Percentiles rank a stretch among this genome's conserved stretches.
Evolutionary conservation across 2,797 vertebrate species (phyloP).

Genomic region (Coracias cyanogaster): DNA sequence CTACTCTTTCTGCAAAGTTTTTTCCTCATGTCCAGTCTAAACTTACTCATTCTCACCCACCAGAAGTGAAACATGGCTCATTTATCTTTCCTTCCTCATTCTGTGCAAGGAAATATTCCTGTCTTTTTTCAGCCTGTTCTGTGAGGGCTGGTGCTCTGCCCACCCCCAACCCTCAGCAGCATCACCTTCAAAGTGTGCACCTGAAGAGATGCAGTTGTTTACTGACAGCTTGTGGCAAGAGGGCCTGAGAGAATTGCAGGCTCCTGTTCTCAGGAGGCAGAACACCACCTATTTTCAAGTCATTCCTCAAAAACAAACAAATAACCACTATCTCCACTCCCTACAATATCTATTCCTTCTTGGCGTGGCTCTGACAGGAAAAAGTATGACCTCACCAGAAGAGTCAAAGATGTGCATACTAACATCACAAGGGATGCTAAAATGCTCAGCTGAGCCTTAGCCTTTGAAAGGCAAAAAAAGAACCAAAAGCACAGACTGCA

Average conservation of each 20-base stretch:
- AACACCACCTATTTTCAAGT: neutral
- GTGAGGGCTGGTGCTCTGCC: neutral
- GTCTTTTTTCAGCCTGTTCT: neutral
- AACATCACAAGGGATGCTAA: neutral
- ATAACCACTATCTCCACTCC: neutral
- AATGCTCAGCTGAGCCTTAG: neutral
- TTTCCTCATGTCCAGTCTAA: neutral
- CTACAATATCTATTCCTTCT: neutral
- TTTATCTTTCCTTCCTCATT: neutral
- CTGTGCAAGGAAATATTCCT: neutral
- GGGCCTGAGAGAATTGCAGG: neutral
- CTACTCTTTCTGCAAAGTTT: too few relatives aligned
- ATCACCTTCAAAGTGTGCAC: neutral
- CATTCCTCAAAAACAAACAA: neutral
- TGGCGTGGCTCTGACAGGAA: neutral
- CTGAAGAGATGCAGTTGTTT: neutral
- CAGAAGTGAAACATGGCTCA: fast-evolving
- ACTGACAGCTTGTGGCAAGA: neutral
- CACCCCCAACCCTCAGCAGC: neutral
- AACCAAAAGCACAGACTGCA: neutral
- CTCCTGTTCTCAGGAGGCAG: neutral
- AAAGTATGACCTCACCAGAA: neutral
- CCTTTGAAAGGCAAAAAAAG: neutral
- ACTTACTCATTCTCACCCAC: neutral
- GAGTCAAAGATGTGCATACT: neutral